Conservation (phyloP, 2,888 invertebrate genomes). For the Palloptera scutellata region DNA sequence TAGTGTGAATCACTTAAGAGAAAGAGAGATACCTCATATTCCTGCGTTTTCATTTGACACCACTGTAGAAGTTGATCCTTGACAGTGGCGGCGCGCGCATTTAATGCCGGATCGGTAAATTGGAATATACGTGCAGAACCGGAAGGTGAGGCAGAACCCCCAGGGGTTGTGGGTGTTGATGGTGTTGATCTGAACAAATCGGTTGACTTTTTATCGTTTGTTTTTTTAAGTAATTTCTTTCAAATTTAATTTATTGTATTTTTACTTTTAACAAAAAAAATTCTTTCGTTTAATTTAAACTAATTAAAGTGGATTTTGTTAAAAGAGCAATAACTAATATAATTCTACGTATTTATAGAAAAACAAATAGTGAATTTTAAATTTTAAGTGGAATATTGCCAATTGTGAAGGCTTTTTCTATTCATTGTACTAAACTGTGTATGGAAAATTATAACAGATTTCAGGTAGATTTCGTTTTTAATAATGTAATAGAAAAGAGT, state of each 20-base stretch:
- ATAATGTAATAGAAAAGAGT: too few relatives aligned
- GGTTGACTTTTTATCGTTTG: slow-evolving; percentile 57
- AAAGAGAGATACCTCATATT: slow-evolving; percentile 83
- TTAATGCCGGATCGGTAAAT: slow-evolving; percentile 90
- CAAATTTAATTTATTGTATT: slow-evolving; percentile 8
- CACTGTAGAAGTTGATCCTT: slow-evolving; percentile 96
- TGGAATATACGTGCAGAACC: slow-evolving; percentile 80
- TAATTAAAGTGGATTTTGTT: too few relatives aligned
- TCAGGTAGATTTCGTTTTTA: too few relatives aligned
- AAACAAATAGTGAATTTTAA: too few relatives aligned
- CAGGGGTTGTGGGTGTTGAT: slow-evolving; percentile 72
- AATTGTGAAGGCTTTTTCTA: too few relatives aligned
- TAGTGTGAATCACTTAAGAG: too few relatives aligned
- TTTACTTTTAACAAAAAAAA: slow-evolving; percentile 3
- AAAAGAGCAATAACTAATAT: too few relatives aligned
- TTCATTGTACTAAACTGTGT: too few relatives aligned
- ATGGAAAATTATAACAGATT: too few relatives aligned
- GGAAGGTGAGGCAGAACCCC: slow-evolving; percentile 46
- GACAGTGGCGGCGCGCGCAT: slow-evolving; percentile 91
- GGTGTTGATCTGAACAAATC: slow-evolving; percentile 75
- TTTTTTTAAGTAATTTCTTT: neutral
- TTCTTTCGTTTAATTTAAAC: neutral
- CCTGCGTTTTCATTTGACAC: slow-evolving; percentile 97
- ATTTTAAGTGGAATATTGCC: too few relatives aligned
- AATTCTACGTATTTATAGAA: too few relatives aligned